Percentiles rank a stretch among this genome's conserved stretches.
Conservation (phyloP, 2,888 invertebrate species). For the Caenorhabditis doughertyi region DNA sequence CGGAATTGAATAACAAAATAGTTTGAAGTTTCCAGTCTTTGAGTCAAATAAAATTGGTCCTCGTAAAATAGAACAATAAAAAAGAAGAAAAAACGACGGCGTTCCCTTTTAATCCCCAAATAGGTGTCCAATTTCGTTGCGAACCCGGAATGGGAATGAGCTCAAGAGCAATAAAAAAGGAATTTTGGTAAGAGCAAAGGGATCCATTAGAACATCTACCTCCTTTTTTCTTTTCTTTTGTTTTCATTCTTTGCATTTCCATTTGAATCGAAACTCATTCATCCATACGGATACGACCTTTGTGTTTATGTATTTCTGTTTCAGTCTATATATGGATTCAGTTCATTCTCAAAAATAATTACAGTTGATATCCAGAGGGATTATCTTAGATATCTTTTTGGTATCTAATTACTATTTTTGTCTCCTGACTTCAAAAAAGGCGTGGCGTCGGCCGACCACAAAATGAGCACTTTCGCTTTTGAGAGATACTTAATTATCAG, state of each 20-base stretch:
- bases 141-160: slow-evolving; percentile 36
- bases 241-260: neutral
- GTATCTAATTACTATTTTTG: slow-evolving; percentile 10
- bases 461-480: neutral
- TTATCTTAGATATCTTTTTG: slow-evolving; percentile 22
- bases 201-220: slow-evolving; percentile 40
- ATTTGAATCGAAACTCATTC: slow-evolving; percentile 37
- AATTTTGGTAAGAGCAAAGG: slow-evolving; percentile 15
- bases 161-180: slow-evolving; percentile 23
- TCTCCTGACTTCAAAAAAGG: neutral
- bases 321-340: slow-evolving; percentile 2
- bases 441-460: neutral
- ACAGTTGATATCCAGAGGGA: slow-evolving; percentile 1
- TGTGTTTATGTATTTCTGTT: slow-evolving; percentile 40
- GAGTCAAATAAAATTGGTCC: neutral
- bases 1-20: neutral
- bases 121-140: slow-evolving; percentile 16
- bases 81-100: neutral
- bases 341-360: slow-evolving; percentile 29
- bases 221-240: neutral
- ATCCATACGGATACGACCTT: slow-evolving; percentile 45
- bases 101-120: neutral
- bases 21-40: neutral
- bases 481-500: slow-evolving; percentile 7
- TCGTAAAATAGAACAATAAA: slow-evolving; percentile 6